phyloP scores from a whole-genome alignment of 2,888 invertebrate genomes.

The Metalampra italica region DNA sequence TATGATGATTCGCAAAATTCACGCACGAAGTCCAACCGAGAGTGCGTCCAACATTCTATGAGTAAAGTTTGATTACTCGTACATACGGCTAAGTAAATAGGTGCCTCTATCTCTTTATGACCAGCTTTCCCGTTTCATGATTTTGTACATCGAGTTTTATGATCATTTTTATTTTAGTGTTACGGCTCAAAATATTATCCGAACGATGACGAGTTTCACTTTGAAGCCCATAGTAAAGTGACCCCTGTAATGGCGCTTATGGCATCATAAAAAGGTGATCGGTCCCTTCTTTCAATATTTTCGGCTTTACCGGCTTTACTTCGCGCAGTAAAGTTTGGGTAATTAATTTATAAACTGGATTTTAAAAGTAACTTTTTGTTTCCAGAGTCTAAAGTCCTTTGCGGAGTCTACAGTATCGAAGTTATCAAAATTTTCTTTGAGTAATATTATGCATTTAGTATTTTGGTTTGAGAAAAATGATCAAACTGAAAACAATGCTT shows the following conservation, averaged over 20 bases:
- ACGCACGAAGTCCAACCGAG: slow-evolving; percentile 18
- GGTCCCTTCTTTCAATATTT: slow-evolving; percentile 33
- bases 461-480: too few relatives aligned
- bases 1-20: slow-evolving; percentile 7
- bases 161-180: slow-evolving; percentile 67
- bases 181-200: slow-evolving; percentile 59
- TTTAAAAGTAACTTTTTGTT: neutral
- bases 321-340: slow-evolving; percentile 15
- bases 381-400: slow-evolving; percentile 9
- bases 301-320: slow-evolving; percentile 13
- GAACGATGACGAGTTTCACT: slow-evolving; percentile 31
- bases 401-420: too few relatives aligned
- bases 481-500: too few relatives aligned
- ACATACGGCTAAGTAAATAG: slow-evolving; percentile 18
- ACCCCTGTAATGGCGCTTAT: slow-evolving; percentile 55
- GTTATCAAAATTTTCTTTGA: too few relatives aligned
- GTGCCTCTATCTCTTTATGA: slow-evolving; percentile 21
- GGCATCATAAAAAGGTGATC: slow-evolving; percentile 57
- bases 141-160: slow-evolving; percentile 47
- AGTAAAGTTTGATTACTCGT: slow-evolving; percentile 31
- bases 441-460: too few relatives aligned
- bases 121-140: slow-evolving; percentile 30
- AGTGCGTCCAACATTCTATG: slow-evolving; percentile 11
- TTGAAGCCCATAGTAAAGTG: slow-evolving; percentile 49
- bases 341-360: slow-evolving; percentile 20